Evolutionary conservation across 2,888 invertebrate genomes (phyloP).

Genomic region (Oligia latruncula): DNA sequence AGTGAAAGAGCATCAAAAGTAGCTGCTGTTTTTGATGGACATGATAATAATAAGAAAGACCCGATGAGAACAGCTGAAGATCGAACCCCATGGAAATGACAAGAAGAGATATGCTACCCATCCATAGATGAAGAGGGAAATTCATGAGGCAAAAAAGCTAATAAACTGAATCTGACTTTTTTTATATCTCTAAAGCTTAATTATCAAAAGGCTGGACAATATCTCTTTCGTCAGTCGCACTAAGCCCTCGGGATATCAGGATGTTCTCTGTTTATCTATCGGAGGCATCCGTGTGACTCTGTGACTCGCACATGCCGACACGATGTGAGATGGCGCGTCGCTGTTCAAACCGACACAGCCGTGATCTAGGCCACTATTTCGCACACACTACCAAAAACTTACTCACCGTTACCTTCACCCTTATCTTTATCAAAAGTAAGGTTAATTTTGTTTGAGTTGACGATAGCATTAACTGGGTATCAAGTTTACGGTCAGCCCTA

Average conservation of each 20-base stretch:
- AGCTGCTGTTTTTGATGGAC: neutral
- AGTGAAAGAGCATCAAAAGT: conserved; percentile 16
- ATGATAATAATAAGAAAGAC: neutral
- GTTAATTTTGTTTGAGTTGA: conserved; percentile 27
- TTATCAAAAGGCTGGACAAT: neutral
- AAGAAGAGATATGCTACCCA: neutral
- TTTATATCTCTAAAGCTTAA: neutral
- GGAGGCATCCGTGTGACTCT: conserved; percentile 79
- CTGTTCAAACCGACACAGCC: conserved; percentile 71
- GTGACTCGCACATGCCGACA: conserved; percentile 79
- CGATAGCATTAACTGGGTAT: conserved; percentile 33
- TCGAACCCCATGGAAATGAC: neutral
- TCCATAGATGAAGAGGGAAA: neutral
- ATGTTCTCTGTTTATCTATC: conserved; percentile 82
- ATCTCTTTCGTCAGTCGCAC: neutral
- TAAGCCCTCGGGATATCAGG: conserved; percentile 66
- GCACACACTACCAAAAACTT: conserved; percentile 62
- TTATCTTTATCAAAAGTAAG: conserved; percentile 28
- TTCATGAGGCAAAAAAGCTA: neutral
- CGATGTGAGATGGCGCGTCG: conserved; percentile 71
- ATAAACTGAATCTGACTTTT: neutral
- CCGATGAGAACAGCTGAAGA: neutral
- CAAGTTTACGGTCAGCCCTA: conserved; percentile 73
- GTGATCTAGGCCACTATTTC: conserved; percentile 79
- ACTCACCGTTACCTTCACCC: conserved; percentile 27